Conservation (phyloP, 2,113 vertebrate genomes). For the Pan paniscus region DNA sequence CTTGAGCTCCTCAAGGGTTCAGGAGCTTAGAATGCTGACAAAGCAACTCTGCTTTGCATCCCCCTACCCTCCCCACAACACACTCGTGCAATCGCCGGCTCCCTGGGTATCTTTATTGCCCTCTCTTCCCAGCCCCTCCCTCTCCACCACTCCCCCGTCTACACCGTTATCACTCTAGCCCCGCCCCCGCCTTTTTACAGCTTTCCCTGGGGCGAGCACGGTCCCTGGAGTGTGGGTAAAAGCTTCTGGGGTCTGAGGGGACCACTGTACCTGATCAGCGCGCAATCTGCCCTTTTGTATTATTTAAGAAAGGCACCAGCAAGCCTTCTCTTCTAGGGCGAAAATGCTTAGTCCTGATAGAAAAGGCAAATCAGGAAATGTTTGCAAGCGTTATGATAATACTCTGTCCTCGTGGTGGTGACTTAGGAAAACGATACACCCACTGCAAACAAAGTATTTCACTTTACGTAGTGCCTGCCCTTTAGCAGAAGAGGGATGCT, state of each 20-base stretch:
- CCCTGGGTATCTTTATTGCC: background rate
- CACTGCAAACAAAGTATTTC: background rate
- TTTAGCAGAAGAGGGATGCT: background rate
- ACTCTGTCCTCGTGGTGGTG: background rate
- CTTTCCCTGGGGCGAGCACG: constrained; percentile 67
- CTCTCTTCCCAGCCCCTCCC: constrained; percentile 47
- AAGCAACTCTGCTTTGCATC: constrained; percentile 80
- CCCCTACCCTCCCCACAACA: constrained; percentile 5
- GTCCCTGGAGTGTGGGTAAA: constrained; percentile 73
- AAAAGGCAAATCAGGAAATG: constrained; percentile 61
- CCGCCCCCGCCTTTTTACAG: constrained; percentile 72
- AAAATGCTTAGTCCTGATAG: constrained; percentile 35
- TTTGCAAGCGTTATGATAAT: constrained; percentile 57
- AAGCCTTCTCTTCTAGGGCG: constrained; percentile 60
- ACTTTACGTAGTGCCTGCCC: background rate
- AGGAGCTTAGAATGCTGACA: constrained; percentile 86
- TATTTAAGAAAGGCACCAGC: constrained; percentile 78
- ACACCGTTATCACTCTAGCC: constrained; percentile 56
- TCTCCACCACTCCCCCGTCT: constrained; percentile 62
- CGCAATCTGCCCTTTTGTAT: constrained; percentile 79
- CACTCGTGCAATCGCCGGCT: background rate
- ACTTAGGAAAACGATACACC: constrained; percentile 17
- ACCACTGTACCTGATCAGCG: constrained; percentile 64
- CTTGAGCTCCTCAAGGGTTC: constrained; percentile 86
- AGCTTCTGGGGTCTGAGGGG: constrained; percentile 73